Percentiles rank a stretch among this genome's conserved stretches.
phyloP scores from a whole-genome alignment of 2,113 vertebrate species.

The Leuciscus idus region DNA sequence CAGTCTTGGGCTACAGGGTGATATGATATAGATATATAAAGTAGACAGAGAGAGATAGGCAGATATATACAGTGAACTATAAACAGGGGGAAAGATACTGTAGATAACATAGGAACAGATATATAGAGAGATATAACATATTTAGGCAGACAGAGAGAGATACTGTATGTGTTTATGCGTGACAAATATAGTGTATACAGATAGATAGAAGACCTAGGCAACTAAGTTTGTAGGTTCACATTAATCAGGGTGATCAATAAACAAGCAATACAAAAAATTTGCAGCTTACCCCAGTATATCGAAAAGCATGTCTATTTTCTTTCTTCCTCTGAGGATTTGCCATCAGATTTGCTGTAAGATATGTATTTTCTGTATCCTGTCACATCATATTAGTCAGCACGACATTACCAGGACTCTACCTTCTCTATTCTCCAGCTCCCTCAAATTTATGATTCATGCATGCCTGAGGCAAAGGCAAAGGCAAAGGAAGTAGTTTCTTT shows the following conservation, averaged over 20 bases:
- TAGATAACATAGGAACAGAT: background rate
- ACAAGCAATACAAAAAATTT: background rate
- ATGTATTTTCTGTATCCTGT: constrained; percentile 49
- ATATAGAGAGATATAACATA: background rate
- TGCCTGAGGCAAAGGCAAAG: constrained; percentile 53
- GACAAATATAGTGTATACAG: background rate
- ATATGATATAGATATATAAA: too few relatives aligned
- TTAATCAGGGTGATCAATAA: background rate
- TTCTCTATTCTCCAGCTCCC: constrained; percentile 40
- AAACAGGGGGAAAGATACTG: background rate
- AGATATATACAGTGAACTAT: background rate
- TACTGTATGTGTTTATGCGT: too few relatives aligned
- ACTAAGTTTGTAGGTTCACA: background rate
- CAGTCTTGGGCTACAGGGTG: too few relatives aligned
- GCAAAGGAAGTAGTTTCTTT: constrained; percentile 41
- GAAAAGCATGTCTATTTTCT: constrained; percentile 19
- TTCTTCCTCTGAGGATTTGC: constrained; percentile 34
- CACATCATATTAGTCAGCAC: constrained; percentile 15
- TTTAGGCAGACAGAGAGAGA: background rate
- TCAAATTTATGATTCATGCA: constrained; percentile 48
- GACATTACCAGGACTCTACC: constrained; percentile 43
- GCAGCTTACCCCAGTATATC: constrained; percentile 27
- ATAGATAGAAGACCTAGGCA: background rate
- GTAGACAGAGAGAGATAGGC: background rate
- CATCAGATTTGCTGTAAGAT: constrained; percentile 37